phyloP scores from a whole-genome alignment of 35 echinoderm and acorn worm genomes.

The Nesometra sesokonis region DNA sequence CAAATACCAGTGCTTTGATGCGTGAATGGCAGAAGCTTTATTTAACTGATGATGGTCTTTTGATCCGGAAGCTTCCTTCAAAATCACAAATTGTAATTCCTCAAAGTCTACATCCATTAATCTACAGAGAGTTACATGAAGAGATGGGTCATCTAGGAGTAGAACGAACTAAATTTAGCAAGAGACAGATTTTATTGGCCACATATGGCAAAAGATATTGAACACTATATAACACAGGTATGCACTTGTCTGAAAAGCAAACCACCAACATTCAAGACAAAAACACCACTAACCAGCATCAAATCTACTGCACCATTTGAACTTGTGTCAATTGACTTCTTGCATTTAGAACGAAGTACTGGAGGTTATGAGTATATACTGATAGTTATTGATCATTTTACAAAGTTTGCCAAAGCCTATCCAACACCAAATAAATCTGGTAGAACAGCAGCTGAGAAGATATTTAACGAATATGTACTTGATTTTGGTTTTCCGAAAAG shows the following conservation, averaged over 20 bases:
- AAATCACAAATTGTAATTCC: neutral
- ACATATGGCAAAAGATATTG: constrained; percentile 16
- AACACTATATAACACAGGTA: neutral
- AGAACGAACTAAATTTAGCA: constrained; percentile 25
- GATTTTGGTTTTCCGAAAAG: neutral
- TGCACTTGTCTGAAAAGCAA: constrained; percentile 30
- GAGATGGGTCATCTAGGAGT: constrained; percentile 33
- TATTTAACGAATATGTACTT: constrained; percentile 1
- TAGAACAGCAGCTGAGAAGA: constrained; percentile 9
- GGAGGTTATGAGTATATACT: constrained; percentile 33
- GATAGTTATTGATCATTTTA: constrained; percentile 39
- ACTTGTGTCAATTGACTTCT: constrained; percentile 34
- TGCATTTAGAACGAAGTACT: constrained; percentile 27
- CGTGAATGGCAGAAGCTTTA: no score
- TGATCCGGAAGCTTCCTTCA: no score
- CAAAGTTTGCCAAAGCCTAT: constrained; percentile 31
- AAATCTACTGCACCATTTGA: constrained; percentile 20
- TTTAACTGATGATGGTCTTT: no score
- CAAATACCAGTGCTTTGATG: no score
- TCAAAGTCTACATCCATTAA: neutral
- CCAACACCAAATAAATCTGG: constrained; percentile 24
- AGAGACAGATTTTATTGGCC: constrained; percentile 44
- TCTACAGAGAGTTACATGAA: constrained; percentile 5
- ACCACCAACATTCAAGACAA: constrained; percentile 5
- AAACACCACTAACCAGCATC: constrained; percentile 40